phyloP scores from a whole-genome alignment of 2,888 invertebrate species.

The Melikaiella ostensackeni region DNA sequence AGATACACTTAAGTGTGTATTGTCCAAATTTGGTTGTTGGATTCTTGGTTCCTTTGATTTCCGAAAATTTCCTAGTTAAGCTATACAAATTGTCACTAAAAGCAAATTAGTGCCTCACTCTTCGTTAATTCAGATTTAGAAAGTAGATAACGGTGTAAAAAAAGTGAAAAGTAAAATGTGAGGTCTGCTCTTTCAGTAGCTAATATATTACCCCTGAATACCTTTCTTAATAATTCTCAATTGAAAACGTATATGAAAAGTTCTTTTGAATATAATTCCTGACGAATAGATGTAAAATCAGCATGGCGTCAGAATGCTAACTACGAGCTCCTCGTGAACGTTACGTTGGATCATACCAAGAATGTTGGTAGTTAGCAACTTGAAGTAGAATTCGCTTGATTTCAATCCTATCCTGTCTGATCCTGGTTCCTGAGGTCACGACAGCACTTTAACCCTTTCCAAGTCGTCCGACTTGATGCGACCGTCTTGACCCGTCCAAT shows the following conservation, averaged over 20 bases:
- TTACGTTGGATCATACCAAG: conserved; percentile 24
- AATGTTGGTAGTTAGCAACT: conserved; percentile 31
- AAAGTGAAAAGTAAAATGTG: not conserved
- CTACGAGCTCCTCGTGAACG: conserved; percentile 28
- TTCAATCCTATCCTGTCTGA: conserved; percentile 36
- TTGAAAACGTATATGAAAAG: not conserved
- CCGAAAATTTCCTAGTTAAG: no score
- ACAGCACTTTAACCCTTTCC: conserved; percentile 66
- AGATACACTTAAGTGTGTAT: no score
- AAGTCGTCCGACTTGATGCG: conserved; percentile 63
- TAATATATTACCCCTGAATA: not conserved
- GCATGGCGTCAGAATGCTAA: conserved; percentile 22
- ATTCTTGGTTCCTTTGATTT: no score
- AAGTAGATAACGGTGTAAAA: no score
- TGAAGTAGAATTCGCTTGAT: conserved; percentile 34
- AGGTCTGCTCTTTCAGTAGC: not conserved
- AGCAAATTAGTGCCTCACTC: no score
- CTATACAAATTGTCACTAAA: no score
- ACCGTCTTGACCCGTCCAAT: conserved; percentile 69
- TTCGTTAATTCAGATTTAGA: not conserved
- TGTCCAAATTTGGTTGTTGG: no score
- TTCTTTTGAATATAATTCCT: not conserved
- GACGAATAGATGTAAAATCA: conserved; percentile 10
- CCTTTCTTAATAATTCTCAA: not conserved
- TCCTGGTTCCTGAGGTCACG: conserved; percentile 58